A percentile compares a stretch with the other conserved stretches of the same genome.
phyloP scores from a whole-genome alignment of 2,888 invertebrate genomes.

The Lepeophtheirus nordmannii region DNA sequence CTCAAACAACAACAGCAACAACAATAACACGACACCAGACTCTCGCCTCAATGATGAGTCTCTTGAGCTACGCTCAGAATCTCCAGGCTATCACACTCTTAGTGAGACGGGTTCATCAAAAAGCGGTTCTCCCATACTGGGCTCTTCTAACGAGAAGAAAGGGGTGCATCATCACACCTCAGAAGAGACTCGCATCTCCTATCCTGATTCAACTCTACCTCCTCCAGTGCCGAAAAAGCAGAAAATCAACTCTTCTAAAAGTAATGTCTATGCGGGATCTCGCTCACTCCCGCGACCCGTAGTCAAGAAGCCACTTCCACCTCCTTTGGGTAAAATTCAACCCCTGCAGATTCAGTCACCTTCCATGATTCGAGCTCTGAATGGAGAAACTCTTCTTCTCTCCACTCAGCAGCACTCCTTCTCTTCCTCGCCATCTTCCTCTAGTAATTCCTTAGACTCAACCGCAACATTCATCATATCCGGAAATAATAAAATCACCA shows the following conservation, averaged over 20 bases:
- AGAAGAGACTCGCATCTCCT: slow-evolving; percentile 19
- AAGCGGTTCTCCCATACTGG: neutral
- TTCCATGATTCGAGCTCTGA: slow-evolving; percentile 13
- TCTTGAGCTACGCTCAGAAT: neutral
- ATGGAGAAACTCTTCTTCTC: neutral
- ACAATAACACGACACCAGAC: too few species aligned
- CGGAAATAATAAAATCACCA: neutral
- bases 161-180: slow-evolving; percentile 6
- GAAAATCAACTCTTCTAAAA: neutral
- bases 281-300: neutral
- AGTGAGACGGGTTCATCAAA: neutral
- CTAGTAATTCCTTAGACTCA: slow-evolving; percentile 1
- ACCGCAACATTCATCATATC: neutral
- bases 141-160: neutral
- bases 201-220: slow-evolving; percentile 18
- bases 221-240: slow-evolving; percentile 23
- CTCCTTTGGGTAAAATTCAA: neutral
- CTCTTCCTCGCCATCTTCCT: neutral
- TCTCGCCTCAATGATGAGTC: too few species aligned
- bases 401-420: neutral
- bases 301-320: neutral
- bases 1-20: too few species aligned
- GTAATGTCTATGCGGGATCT: neutral
- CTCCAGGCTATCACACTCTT: neutral
- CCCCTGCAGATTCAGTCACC: slow-evolving; percentile 24